Evolutionary conservation across 2,888 invertebrate species (phyloP), one percentile per base, ranked within the genome.

Genomic region (Nesidiocoris tenuis): DNA sequence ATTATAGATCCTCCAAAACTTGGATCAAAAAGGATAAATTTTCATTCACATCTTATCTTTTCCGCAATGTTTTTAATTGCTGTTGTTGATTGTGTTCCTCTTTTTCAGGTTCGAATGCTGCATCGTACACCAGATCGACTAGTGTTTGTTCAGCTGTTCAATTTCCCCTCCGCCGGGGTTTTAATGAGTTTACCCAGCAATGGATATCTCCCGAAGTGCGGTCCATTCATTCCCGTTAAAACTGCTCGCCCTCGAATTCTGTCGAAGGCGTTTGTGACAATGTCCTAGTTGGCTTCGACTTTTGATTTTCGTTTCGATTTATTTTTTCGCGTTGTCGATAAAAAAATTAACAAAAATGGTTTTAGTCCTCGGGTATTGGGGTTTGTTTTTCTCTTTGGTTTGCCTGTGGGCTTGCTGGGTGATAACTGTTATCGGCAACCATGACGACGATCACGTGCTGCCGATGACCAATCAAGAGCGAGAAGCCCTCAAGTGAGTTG

Each of bases 401-500:
- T 16, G 68, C 18, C 57, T 64, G 7, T 22, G 24, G 68, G 39
- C 19, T 55, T 24, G 63, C 16, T 39, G 65, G 61, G 61, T 65
- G n/a, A 63, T 72, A n/a, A 72, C 12, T 39, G 72, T 54, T 21
- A 22, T 74, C 16, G 57, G 68, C 12, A 39, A 12, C 9, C 59
- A 70, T 25, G 76, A 77, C 39, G 76, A 78, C 63, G 78, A 79
- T 18, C 70, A 70, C 57, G 61, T 66, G 7, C 24, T 75, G 9
- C 76, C 77, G 5, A 76, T 77, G 76, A 67, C 75, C 2, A 75
- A 75, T 5, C 85, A 87, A 81, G 91, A 91, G 82, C 86, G 90
- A 79, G 85, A 87, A 74, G 85, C 86, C 79, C 84, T 91, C 80
- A 90, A 89, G 91, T 91, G 85, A 85, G 83, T 74, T 24, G 17